Base-by-base conservation (phyloP, 2,888 invertebrate species). In the Adelphocoris suturalis region DNA sequence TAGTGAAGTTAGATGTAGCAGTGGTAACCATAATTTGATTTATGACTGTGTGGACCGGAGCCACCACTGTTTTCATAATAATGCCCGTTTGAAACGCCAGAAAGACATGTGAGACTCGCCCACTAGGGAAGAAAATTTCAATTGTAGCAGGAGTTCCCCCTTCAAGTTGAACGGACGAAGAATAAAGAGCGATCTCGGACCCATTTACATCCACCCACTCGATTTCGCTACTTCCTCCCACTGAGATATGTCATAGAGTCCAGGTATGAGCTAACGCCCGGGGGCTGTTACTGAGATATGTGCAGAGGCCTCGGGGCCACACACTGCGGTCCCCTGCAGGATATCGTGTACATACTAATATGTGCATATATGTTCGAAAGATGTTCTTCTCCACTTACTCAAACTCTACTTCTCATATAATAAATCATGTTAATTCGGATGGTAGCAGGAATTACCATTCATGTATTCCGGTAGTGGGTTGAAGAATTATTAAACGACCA, bases 161-260 rank as follows among this genome's bases (percentile, higher is more conserved):
- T 76, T 27, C 78, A 78, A 75, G 75, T 75, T 75, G 75, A 75
- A 75, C 23, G 23, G 75, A 27, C 47, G 78, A 46, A 28, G 37
- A 78, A 68, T 68, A 46, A 78, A 78, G 78, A 28, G 78, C 78
- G 78, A 78, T 78, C 78, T 46, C 47, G 46, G 28, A 16, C 78
- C 78, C 78, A 78, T 78, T 78, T 78, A 78, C 78, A 78, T 46
- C 78, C 78, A 46, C 78, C 78, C 46, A 78, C 78, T 47, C 78
- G 16, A 46, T 78, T 78, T 78, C 47, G 19, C 78, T 78, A 78
- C 78, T 78, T 78, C 78, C 78, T 46, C 78, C 78, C 78, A 78
- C 78, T 78, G 78, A 46, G 78, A 78, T 78, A 78, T 78, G 78
- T 78, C 78, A 78, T 47, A 78, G 78, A 28, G 52, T 52, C 52